phyloP scores from a whole-genome alignment of 2,113 vertebrate species.

The Melanerpes aurifrons region DNA sequence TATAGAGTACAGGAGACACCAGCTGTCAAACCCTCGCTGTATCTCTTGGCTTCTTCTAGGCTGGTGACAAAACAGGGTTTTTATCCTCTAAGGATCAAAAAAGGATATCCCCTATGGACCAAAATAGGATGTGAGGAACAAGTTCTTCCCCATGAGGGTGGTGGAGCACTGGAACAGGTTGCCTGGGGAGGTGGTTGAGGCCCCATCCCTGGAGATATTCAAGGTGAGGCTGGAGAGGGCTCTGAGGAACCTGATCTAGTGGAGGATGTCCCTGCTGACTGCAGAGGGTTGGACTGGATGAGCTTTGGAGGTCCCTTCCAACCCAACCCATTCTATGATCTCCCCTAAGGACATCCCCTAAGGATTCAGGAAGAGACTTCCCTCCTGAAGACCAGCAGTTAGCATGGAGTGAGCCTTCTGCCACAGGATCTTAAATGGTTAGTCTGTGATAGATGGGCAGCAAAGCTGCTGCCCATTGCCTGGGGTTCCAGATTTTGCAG shows the following conservation, averaged over 20 bases:
- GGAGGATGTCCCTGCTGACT: too few relatives aligned
- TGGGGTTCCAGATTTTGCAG: background rate
- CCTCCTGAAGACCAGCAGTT: background rate
- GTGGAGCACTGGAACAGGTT: too few relatives aligned
- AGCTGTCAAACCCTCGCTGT: background rate
- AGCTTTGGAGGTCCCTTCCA: too few relatives aligned
- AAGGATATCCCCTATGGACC: background rate
- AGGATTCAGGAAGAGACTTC: background rate
- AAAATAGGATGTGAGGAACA: background rate
- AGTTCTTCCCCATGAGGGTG: too few relatives aligned
- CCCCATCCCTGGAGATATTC: too few relatives aligned
- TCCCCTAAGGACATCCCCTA: background rate
- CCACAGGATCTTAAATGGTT: background rate
- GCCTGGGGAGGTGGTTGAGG: too few relatives aligned
- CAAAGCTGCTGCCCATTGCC: background rate
- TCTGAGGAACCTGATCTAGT: too few relatives aligned
- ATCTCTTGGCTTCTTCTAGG: background rate
- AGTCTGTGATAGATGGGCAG: background rate
- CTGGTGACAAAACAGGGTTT: background rate
- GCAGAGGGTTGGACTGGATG: too few relatives aligned
- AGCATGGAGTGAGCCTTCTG: background rate
- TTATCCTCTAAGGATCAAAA: background rate
- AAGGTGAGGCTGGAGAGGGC: too few relatives aligned
- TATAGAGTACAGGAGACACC: background rate
- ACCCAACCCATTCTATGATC: background rate